These are phyloP conservation scores for Oceanodroma leucorhoa DNA, from an alignment of 2,797 vertebrate genomes.

Conservation along the genomic window DNA sequence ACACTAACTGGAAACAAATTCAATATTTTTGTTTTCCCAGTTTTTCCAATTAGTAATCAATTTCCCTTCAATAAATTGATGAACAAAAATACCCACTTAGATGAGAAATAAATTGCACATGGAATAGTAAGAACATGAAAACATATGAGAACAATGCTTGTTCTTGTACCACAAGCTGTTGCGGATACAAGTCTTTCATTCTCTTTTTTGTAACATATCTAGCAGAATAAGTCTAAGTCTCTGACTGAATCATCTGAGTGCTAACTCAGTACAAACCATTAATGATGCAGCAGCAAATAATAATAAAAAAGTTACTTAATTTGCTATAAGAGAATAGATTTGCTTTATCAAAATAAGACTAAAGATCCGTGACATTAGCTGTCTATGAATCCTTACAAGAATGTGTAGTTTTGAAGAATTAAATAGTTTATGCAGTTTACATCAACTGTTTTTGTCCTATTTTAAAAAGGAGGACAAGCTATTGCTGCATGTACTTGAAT, in stretches of 20 bases:
- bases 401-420: background rate
- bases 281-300: background rate
- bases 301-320: background rate
- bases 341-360: background rate
- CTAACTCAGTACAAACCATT: background rate
- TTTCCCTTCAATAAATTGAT: background rate
- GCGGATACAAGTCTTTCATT: background rate
- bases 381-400: accelerated
- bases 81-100: background rate
- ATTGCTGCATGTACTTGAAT: background rate
- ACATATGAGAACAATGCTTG: background rate
- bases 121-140: background rate
- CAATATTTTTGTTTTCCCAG: background rate
- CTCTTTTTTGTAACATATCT: background rate
- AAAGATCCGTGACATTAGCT: background rate
- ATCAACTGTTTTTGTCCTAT: background rate
- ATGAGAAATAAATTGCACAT: background rate
- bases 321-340: background rate
- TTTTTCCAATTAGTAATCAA: background rate
- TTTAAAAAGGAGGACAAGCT: background rate
- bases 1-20: background rate
- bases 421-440: background rate
- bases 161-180: background rate
- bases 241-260: background rate
- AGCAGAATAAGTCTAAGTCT: background rate